A percentile compares a stretch with the other conserved stretches of the same genome.
These are phyloP conservation scores for Microhierax caerulescens DNA, from an alignment of 2,797 vertebrate genomes.

Conservation along the genomic window DNA sequence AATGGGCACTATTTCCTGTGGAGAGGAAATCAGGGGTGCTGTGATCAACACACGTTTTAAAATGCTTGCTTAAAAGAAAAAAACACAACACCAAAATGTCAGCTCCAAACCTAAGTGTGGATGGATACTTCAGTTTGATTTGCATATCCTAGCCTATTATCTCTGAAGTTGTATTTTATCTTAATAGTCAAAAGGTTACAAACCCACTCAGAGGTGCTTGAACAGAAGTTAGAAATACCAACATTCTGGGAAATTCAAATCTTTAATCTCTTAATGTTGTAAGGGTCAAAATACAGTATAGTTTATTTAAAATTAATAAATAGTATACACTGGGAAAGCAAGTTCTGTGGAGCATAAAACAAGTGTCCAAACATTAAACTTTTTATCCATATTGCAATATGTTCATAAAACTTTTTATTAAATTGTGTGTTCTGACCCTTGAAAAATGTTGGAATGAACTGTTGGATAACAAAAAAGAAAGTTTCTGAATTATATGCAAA, in stretches of 20 bases:
- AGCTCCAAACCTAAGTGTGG: background rate
- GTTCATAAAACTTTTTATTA: background rate
- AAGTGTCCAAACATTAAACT: background rate
- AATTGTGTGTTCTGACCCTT: background rate
- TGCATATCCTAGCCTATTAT: background rate
- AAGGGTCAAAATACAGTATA: background rate
- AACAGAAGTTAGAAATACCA: background rate
- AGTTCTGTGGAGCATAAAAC: background rate
- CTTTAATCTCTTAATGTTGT: background rate
- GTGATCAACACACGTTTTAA: fast-evolving
- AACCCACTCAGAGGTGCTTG: background rate
- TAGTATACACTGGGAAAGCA: background rate
- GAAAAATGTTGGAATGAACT: background rate
- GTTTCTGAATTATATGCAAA: background rate
- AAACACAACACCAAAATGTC: background rate
- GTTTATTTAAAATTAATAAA: background rate
- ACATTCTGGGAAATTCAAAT: background rate
- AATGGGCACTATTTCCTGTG: background rate
- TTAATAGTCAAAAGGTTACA: background rate
- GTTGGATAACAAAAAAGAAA: background rate
- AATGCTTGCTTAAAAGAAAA: background rate
- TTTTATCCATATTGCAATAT: background rate
- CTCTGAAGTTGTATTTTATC: background rate
- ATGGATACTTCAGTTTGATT: background rate
- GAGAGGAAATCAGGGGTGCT: background rate